Evolutionary conservation across 2,113 vertebrate genomes (phyloP), one percentile per base, ranked within the genome.

Genomic region (Amphiprion ocellaris): DNA sequence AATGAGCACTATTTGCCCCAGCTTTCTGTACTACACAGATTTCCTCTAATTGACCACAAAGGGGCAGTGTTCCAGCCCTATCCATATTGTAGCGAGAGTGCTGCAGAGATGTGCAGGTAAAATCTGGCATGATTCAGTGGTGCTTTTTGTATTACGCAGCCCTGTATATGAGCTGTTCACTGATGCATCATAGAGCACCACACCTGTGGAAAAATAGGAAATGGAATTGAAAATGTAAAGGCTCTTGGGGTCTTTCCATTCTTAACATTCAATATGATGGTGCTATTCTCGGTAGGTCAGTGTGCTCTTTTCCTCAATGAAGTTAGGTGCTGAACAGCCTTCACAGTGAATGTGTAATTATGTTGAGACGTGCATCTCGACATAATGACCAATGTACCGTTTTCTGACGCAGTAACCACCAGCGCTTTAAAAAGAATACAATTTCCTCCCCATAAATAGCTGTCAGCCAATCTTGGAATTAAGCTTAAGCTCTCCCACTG

Each of bases 61-160:
- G 90, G 81, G 93, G 93, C 80, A 87, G 85, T 89, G 71, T 85
- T 78, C 65, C 70, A 84, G 74, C 24, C 56, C 33, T 54, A 66
- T 65, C 63, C 28, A 11, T 56, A 26, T 49, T 55, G 53, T 24
- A 14, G 14, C 41, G 2, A 44, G 28, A 63, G 28, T 74, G 37
- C 64, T 74, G 54, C 55, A 69, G 26, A 71, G 60, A 11, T 67
- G 8, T 67, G 55, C 50, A 58, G 47, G 54, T 49, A 56, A 62
- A 86, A 85, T 74, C 65, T 76, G 54, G 4, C 52, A 70, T 65
- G 10, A 23, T 70, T 81, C 23, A 74, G 21, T 46, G 37, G 10
- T 30, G 30, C 30, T 30, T 6, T 30, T 30, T 79, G 61, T 41
- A 49, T 5, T 28, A n/a, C 50, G 33, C 21, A 17, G 11, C 11